Evolutionary conservation across 2,797 vertebrate genomes (phyloP).

Genomic region (Octomys mimax): DNA sequence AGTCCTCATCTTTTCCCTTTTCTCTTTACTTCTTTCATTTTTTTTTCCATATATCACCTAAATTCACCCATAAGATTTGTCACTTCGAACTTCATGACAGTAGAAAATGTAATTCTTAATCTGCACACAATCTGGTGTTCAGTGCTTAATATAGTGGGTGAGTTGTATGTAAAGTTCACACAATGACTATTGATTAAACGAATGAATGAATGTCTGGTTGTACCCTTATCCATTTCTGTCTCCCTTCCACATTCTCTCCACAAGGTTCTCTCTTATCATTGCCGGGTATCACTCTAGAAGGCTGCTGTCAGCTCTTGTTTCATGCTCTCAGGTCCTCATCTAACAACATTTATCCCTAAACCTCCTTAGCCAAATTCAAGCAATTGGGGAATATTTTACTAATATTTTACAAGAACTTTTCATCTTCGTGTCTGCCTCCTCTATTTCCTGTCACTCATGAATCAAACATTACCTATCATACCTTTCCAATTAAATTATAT

Average conservation of each 20-base stretch:
- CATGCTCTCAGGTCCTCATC: neutral
- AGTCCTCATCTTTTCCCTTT: neutral
- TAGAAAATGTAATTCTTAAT: neutral
- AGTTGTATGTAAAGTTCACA: neutral
- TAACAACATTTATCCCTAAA: neutral
- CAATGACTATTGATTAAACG: neutral
- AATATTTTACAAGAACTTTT: neutral
- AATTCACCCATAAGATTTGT: neutral
- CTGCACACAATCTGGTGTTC: neutral
- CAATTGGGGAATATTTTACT: neutral
- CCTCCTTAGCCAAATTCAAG: neutral
- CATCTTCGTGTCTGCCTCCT: neutral
- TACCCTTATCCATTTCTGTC: neutral
- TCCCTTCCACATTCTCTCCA: neutral
- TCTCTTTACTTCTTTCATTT: neutral
- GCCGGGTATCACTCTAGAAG: neutral
- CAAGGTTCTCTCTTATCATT: neutral
- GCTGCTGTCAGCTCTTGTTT: neutral
- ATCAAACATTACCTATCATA: conserved; percentile 2
- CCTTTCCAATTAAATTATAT: conserved; percentile 26
- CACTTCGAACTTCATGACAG: neutral
- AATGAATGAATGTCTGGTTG: neutral
- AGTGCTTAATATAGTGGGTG: neutral
- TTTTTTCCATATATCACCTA: neutral
- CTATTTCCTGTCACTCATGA: conserved; percentile 3